Evolutionary conservation across 2,113 vertebrate species (phyloP), one percentile per base, ranked within the genome.

Genomic region (Empidonax alnorum): DNA sequence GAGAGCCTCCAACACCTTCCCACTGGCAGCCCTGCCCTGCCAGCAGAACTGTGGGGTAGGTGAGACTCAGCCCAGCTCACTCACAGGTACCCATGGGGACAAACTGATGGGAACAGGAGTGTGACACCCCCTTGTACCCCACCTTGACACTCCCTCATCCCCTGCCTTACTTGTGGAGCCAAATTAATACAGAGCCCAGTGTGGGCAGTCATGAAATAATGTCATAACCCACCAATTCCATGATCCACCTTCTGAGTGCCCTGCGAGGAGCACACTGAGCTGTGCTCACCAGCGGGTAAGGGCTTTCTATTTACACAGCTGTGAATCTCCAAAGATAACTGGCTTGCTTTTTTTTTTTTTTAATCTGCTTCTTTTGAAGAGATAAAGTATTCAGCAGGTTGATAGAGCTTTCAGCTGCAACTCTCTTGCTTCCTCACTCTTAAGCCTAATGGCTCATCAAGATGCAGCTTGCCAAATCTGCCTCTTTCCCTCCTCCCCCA

Each of bases 181-280:
- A 44, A 56, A 56, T 7, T 4, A 0, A 46, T 9, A 5, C 9
- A 0, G 0, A 75, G 50, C 21, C 50, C 87, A 69, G 23, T 5
- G 23, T 3, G 9, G 79, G 61, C 68, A 84, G n/a, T 15, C 49
- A 39, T 7, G 1, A 49, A 85, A 87, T 25, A 35, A 42, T 27
- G 15, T 55, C 78, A 67, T 41, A 93, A 81, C 59, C 33, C 50
- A 31, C 7, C 6, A 4, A 8, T 27, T 37, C 75, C 59, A 37
- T 12, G 4, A 15, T 53, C 67, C 88, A 14, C 58, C 74, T 79
- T n/a, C 69, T 69, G 50, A 74, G 42, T 42, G 47, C 39, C 63
- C 75, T 58, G 15, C 61, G 47, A 88, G 85, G 44, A 84, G 6
- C 52, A 37, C 47, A 47, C 55, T 35, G 3, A 88, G 31, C 47